Base-by-base conservation (phyloP, 2,888 invertebrate genomes). In the Sinhomidia bicolor region DNA sequence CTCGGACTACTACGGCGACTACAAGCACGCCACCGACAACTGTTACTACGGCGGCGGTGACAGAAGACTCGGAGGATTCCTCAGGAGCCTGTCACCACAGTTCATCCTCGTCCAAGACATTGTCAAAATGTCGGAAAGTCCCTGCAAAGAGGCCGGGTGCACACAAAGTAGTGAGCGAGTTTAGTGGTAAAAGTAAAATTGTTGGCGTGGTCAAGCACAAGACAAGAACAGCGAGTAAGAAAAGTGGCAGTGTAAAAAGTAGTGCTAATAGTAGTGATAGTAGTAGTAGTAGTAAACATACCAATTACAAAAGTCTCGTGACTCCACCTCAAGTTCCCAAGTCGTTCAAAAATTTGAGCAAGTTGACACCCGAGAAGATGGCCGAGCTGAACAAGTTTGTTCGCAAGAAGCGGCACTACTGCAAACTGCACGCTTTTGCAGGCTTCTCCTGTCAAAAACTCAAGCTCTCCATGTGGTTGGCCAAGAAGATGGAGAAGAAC, bases 381-480 rank as follows among this genome's bases (percentile, higher is more conserved):
- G 12, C n/a, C 12, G 87, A 87, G 36, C 76, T 87, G 17, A 81
- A 82, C 20, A 65, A 79, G 36, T 76, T 88, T 20, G 36, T 90
- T 4, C 71, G 51, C 0, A 62, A 80, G 32, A 83, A 85, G n/a
- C 76, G 89, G 23, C 88, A 80, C 26, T 84, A 88, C 62, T 91
- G 90, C 60, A 88, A 89, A 71, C 2, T 47, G 1, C 60, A 51
- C 10, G 14, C 51, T 2, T 80, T 60, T 41, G 51, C 51, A 12
- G 76, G 87, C 14, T 90, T 91, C 74, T 47, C 86, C 12, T 92
- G 92, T 41, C 81, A 91, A 82, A 91, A 91, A 68, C 71, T 91
- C 0, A 71, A 89, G 78, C 89, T 86, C 83, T 85, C 88, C 7
- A 84, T 82, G 79, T 91, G 91, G 91, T 68, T 92, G 0, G 80